Evolutionary conservation across 1,140 invertebrate species (phyloP), one percentile per base, ranked within the genome.

Genomic region (Drosophila teissieri): DNA sequence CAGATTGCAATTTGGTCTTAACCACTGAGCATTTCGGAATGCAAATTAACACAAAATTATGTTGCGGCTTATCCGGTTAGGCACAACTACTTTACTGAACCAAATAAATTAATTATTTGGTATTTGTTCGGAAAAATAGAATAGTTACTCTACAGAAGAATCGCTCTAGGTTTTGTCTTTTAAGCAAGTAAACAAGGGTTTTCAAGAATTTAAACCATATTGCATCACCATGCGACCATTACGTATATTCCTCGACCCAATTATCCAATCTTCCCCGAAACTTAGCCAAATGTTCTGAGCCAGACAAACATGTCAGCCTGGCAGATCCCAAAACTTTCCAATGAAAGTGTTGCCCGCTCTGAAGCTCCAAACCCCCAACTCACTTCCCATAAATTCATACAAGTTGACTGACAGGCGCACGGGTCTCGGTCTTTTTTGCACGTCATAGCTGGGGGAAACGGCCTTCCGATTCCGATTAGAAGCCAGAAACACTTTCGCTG

Each of bases 371-470:
- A 4, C 24, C 24, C 22, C 22, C 22, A 42, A 17, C 37, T 24
- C 58, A 73, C 72, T 77, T 64, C 65, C 55, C 57, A 73, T 81
- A 88, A 88, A 88, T 89, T 84, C 80, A 64, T 88, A 64, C 68
- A 84, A 51, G 19, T 88, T 39, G 37, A 39, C 37, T 82, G 82
- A 86, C 63, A 80, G 73, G 78, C 70, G 58, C 65, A 79, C 58
- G 57, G 45, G 56, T 54, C 49, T 17, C 37, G 10, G 52, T 17
- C 27, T 27, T 42, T 53, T 68, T 85, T 84, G 80, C 80, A 78
- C 82, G 82, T 86, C 84, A 89, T 37, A 73, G 22, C 37, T 27
- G 15, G 44, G 44, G 37, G 46, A 63, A 74, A 75, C 58, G 74
- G 48, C 72, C 79, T 73, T 84, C 67, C 77, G 68, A 68, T 68